A percentile compares a stretch with the other conserved stretches of the same genome.
Evolutionary conservation across 2,797 vertebrate genomes (phyloP).

Genomic region (Dermochelys coriacea): DNA sequence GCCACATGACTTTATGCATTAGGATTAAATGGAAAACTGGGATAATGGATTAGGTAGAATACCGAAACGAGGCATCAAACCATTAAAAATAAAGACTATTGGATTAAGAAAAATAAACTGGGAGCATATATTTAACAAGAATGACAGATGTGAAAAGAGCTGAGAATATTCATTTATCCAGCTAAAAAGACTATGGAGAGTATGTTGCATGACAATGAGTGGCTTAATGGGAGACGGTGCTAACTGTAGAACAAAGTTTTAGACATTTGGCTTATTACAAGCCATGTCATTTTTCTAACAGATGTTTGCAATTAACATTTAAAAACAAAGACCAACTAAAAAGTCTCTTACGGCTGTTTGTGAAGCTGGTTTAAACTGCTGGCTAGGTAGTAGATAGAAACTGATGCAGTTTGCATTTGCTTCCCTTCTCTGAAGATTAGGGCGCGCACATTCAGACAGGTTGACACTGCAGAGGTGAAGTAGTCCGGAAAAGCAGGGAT

Average conservation of each 20-base stretch:
- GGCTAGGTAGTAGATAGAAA: neutral
- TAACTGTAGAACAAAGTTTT: neutral
- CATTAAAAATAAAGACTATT: neutral
- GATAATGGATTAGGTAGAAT: accelerated
- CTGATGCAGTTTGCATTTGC: neutral
- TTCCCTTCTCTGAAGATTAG: neutral
- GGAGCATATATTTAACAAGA: neutral
- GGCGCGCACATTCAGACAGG: neutral
- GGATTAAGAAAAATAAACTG: neutral
- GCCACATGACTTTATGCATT: neutral
- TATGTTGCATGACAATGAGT: neutral
- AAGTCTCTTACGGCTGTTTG: neutral
- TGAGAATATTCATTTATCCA: neutral
- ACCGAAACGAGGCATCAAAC: too few relatives aligned
- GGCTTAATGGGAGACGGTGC: neutral
- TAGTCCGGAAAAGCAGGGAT: neutral
- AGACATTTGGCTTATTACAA: neutral
- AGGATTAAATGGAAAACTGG: neutral
- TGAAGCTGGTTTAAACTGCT: neutral
- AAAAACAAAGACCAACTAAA: neutral
- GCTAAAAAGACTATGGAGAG: neutral
- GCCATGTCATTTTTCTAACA: neutral
- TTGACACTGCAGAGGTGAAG: neutral
- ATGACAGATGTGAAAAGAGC: neutral
- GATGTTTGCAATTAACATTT: neutral